A percentile compares a stretch with the other conserved stretches of the same genome.
These are phyloP conservation scores for Araneus ventricosus DNA, from an alignment of 1,140 invertebrate genomes.

Conservation along the genomic window DNA sequence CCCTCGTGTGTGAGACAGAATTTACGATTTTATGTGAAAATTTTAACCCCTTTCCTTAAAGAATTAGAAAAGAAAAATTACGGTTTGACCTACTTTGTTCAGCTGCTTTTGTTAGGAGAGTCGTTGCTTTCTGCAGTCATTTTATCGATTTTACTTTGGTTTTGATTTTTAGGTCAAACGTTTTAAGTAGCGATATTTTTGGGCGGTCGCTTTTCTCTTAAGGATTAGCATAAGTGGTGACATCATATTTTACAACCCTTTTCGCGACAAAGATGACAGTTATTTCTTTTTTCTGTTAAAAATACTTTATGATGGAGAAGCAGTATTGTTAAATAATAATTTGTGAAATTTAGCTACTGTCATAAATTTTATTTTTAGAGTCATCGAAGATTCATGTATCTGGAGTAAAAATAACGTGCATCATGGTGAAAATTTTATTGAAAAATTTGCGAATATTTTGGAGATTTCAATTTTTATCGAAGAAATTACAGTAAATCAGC, in stretches of 20 bases:
- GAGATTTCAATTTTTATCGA: no score
- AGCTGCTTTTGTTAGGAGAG: constrained; percentile 31
- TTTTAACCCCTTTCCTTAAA: neutral
- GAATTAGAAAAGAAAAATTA: neutral
- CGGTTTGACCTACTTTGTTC: constrained; percentile 20
- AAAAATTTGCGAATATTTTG: no score
- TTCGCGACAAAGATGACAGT: neutral
- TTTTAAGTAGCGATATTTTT: constrained; percentile 3
- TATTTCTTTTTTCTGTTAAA: neutral
- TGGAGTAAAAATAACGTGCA: no score
- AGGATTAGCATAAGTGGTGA: neutral
- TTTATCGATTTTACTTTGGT: constrained; percentile 15
- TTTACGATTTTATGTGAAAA: neutral
- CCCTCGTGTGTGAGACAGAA: neutral
- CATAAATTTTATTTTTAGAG: no score
- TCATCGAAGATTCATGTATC: no score
- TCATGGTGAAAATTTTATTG: no score
- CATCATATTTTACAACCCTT: neutral
- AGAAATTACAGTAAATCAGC: no score
- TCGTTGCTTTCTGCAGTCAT: neutral
- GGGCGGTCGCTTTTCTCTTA: neutral
- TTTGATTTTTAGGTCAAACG: constrained; percentile 25
- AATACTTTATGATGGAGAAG: neutral
- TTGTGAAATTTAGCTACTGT: no score
- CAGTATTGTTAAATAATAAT: neutral